phyloP scores from a whole-genome alignment of 30 jellyfish, hydroid and myxozoan species.

The Aurelia sp. region DNA sequence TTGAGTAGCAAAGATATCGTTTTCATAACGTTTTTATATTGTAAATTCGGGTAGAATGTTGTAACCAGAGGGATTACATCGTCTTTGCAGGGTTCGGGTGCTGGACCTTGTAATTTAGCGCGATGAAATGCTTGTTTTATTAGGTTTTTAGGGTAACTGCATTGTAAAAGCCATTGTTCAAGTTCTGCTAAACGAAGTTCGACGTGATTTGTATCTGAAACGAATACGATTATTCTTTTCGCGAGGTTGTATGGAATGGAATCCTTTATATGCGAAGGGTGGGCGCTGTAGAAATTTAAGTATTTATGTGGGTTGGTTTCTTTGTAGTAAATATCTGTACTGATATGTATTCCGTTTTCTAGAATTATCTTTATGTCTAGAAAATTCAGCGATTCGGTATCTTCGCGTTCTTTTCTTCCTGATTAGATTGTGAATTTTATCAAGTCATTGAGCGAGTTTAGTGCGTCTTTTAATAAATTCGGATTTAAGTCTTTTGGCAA shows the following conservation, averaged over 20 bases:
- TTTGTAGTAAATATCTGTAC: constrained; percentile 7
- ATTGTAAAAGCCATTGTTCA: too few species aligned
- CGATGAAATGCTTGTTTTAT: too few species aligned
- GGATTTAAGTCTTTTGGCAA: not conserved
- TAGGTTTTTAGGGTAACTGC: too few species aligned
- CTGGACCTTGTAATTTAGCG: too few species aligned
- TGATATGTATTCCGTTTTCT: not conserved
- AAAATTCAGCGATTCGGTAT: not conserved
- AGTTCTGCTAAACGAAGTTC: not conserved
- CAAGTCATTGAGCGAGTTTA: not conserved
- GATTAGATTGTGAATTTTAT: not conserved
- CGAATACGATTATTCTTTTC: constrained; percentile 6
- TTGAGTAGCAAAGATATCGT: too few species aligned
- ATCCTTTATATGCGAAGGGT: constrained; percentile 2
- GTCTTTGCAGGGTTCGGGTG: too few species aligned
- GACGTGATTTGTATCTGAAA: not conserved
- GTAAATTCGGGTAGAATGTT: too few species aligned
- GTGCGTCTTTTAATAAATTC: not conserved
- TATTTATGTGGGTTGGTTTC: constrained; percentile 19
- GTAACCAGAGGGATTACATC: too few species aligned
- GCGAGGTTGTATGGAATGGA: constrained; percentile 3
- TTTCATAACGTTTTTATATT: too few species aligned
- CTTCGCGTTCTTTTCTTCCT: not conserved
- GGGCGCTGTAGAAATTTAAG: constrained; percentile 4
- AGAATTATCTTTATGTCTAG: not conserved